Percentiles rank a stretch among this genome's conserved stretches.
Evolutionary conservation across 2,113 vertebrate genomes (phyloP).

Genomic region (Psilopsiagon aurifrons): DNA sequence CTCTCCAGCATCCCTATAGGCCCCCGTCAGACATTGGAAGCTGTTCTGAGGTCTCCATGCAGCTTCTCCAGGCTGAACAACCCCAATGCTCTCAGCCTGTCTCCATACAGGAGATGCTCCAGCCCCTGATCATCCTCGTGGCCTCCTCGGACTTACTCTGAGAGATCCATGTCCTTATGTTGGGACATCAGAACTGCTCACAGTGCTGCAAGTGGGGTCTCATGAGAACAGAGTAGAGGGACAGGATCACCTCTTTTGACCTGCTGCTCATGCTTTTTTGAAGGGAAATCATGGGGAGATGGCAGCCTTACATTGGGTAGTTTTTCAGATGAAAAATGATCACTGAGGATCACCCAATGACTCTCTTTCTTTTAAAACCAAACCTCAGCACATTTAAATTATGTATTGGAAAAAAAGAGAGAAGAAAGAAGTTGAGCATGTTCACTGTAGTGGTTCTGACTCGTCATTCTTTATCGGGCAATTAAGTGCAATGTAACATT

Average conservation of each 20-base stretch:
- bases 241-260: background rate
- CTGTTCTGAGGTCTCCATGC: background rate
- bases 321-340: background rate
- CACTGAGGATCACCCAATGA: background rate
- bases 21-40: background rate
- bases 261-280: background rate
- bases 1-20: background rate
- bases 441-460: slow-evolving; percentile 8
- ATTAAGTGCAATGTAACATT: slow-evolving; percentile 59
- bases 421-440: background rate
- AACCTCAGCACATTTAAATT: background rate
- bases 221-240: accelerated
- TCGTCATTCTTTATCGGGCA: slow-evolving; percentile 50
- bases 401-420: background rate
- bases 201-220: background rate
- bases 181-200: background rate
- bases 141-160: background rate
- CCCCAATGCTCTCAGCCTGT: background rate
- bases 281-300: background rate
- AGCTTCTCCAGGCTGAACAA: background rate
- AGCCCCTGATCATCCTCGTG: background rate
- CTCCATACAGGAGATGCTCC: background rate
- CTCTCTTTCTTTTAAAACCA: background rate
- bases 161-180: background rate
- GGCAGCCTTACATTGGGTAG: background rate